phyloP scores from a whole-genome alignment of 2,888 invertebrate species.

The Phengaris alcon region DNA sequence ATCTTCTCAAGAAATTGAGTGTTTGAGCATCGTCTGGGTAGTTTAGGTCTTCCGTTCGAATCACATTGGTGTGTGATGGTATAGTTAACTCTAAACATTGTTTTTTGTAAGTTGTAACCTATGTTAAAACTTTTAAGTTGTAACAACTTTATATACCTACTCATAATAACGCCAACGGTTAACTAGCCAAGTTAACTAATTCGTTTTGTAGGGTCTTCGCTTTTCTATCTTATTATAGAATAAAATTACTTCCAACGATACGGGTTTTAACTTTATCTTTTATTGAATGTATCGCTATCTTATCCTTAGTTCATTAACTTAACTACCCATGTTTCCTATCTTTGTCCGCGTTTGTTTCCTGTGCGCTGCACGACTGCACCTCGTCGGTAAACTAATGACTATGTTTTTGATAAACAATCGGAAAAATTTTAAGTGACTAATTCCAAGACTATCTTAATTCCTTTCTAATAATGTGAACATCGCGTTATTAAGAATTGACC shows the following conservation, averaged over 20 bases:
- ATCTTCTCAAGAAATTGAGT: slow-evolving; percentile 28
- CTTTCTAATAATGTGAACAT: neutral
- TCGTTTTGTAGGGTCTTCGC: neutral
- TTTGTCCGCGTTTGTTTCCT: slow-evolving; percentile 20
- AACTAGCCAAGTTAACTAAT: neutral
- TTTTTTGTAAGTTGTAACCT: too few species aligned
- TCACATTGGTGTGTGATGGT: neutral
- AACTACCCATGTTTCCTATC: slow-evolving; percentile 22
- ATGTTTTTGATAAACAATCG: slow-evolving; percentile 14
- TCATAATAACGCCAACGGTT: neutral
- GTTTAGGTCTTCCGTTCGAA: neutral
- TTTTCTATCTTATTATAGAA: neutral
- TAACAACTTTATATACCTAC: too few species aligned
- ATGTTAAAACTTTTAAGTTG: too few species aligned
- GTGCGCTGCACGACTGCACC: slow-evolving; percentile 45
- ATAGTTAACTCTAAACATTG: too few species aligned
- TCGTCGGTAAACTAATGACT: slow-evolving; percentile 44
- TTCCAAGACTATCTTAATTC: neutral
- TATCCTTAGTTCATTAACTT: slow-evolving; percentile 22
- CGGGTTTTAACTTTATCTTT: slow-evolving; percentile 13
- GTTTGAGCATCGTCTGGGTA: slow-evolving; percentile 20
- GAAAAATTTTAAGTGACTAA: slow-evolving; percentile 1
- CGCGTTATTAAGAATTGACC: neutral
- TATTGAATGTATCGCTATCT: slow-evolving; percentile 12
- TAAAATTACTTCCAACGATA: slow-evolving; percentile 3